Evolutionary conservation across 2,888 invertebrate species (phyloP).

Genomic region (Tridacna crocea): DNA sequence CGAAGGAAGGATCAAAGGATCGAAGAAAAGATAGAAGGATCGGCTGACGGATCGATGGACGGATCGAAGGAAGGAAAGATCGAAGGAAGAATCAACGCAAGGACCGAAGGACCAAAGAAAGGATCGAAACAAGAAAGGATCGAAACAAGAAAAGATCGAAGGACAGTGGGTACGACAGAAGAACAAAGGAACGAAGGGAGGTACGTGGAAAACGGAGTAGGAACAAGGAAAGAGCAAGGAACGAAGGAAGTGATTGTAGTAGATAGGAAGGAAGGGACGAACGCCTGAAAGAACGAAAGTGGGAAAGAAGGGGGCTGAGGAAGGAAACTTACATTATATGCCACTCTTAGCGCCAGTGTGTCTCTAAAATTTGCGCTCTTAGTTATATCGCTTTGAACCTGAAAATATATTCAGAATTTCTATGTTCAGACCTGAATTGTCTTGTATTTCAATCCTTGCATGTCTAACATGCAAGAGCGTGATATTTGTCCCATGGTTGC

Average conservation of each 20-base stretch:
- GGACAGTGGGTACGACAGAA: not conserved
- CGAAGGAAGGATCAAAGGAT: not conserved
- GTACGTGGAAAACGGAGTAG: not conserved
- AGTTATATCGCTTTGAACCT: conserved; percentile 55
- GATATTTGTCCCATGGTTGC: too few species aligned
- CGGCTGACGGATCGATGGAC: not conserved
- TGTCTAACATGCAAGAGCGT: too few species aligned
- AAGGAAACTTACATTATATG: conserved; percentile 46
- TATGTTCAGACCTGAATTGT: too few species aligned
- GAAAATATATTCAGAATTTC: conserved; percentile 8
- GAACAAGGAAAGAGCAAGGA: not conserved
- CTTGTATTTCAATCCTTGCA: too few species aligned
- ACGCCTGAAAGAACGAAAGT: too few species aligned
- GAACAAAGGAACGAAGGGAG: not conserved
- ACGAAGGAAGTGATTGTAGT: not conserved
- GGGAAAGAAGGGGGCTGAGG: not conserved
- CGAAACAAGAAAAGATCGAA: not conserved
- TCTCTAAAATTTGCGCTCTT: conserved; percentile 62
- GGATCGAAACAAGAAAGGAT: not conserved
- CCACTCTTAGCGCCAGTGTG: conserved; percentile 55
- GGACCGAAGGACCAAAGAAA: not conserved
- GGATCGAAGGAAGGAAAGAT: not conserved
- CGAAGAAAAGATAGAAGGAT: not conserved
- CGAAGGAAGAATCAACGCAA: not conserved
- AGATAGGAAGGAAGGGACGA: too few species aligned